Percentiles rank a stretch among this genome's conserved stretches.
Evolutionary conservation across 1,140 invertebrate genomes (phyloP).

Genomic region (Lasioglossum albipes): DNA sequence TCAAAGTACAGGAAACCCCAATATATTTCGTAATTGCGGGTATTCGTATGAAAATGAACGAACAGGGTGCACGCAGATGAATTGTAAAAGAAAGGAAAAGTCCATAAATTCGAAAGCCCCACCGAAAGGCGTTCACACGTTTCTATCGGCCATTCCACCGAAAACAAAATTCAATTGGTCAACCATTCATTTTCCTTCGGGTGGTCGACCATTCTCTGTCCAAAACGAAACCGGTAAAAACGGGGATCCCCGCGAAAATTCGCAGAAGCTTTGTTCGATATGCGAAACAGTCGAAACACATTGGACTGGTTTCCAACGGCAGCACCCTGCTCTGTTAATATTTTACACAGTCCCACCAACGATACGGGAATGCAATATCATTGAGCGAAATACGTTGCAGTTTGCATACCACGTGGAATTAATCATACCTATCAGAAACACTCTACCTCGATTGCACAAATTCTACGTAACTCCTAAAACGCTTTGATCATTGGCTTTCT

Average conservation of each 20-base stretch:
- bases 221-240: constrained; percentile 7
- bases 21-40: not conserved
- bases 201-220: not conserved
- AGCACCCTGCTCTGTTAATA: constrained; percentile 40
- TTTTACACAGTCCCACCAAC: constrained; percentile 26
- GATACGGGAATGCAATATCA: constrained; percentile 28
- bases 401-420: constrained; percentile 29
- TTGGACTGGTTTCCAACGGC: constrained; percentile 2
- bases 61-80: not conserved
- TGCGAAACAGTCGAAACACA: constrained; percentile 15
- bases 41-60: not conserved
- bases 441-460: not conserved
- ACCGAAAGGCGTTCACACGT: not conserved
- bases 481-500: no score
- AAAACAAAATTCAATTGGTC: constrained; percentile 41
- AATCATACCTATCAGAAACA: constrained; percentile 25
- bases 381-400: constrained; percentile 26
- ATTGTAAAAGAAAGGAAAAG: not conserved
- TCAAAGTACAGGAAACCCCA: not conserved
- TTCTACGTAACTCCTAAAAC: no score
- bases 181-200: constrained; percentile 31
- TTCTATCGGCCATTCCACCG: not conserved
- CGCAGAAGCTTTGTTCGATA: not conserved
- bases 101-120: not conserved
- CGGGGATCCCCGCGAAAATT: not conserved